phyloP scores from a whole-genome alignment of 2,888 invertebrate genomes.

The Sycophila texana region DNA sequence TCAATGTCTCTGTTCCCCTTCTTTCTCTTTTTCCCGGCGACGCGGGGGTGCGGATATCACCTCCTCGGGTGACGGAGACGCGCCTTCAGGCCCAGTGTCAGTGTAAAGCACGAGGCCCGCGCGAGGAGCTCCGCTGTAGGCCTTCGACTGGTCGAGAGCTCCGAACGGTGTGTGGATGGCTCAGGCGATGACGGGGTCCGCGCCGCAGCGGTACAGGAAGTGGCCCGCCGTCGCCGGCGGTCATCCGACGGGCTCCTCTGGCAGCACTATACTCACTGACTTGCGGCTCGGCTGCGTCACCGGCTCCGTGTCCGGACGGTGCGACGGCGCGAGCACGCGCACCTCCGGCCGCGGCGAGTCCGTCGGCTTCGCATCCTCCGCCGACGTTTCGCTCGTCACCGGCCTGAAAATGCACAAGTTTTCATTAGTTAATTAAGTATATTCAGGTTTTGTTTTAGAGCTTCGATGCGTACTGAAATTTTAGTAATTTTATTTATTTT shows the following conservation, averaged over 20 bases:
- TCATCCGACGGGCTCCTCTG: conserved; percentile 71
- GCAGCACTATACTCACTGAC: conserved; percentile 73
- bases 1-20: not conserved
- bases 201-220: conserved; percentile 68
- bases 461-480: no score
- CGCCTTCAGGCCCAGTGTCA: no score
- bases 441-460: no score
- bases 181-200: not conserved
- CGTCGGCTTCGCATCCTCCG: not conserved
- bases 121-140: no score
- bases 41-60: not conserved
- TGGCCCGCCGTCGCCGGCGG: conserved; percentile 53
- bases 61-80: no score
- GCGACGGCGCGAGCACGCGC: conserved; percentile 67
- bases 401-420: conserved; percentile 1
- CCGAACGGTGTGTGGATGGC: no score
- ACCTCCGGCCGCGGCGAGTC: conserved; percentile 69
- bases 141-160: not conserved
- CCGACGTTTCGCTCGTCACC: not conserved
- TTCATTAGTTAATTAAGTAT: no score
- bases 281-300: conserved; percentile 64
- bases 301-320: conserved; percentile 60
- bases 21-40: not conserved
- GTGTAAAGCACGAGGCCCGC: no score
- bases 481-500: no score